Base-by-base conservation (phyloP, 2,797 vertebrate species). In the Channa striata region DNA sequence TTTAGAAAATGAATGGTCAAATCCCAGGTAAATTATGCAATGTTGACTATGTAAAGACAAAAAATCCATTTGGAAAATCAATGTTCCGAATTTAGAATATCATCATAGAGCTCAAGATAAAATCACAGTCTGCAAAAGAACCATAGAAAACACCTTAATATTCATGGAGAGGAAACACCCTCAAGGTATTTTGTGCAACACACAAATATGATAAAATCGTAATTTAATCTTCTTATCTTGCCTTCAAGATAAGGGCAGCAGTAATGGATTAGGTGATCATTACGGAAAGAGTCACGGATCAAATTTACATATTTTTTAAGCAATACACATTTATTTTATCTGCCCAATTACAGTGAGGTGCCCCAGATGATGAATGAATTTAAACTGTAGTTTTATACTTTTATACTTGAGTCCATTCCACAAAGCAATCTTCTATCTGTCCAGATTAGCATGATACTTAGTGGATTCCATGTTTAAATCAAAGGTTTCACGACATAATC, bases 161-260 rank as follows among this genome's bases (percentile, higher is more conserved):
- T 72, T 79, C 37, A 68, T 49, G 23, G 20, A 36, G 21, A 59
- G 10, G 46, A 61, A 73, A 74, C n/a, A 50, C 37, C 58, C 65
- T 47, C 4, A 14, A 67, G 63, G 39, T 72, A 54, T 57, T 68
- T 57, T 62, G 39, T 69, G 43, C 43, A 73, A 37, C 59, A 47
- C 40, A 59, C 51, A 52, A 52, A 66, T 20, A 69, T 50, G 17
- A 71, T 65, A 56, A 66, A 76, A 67, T 39, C 9, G 0, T 59
- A 50, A 72, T 74, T 42, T 72, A 66, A 78, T 74, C 60, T 23
- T 71, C 36, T 67, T 33, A 78, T 77, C 47, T 42, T 43, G 47
- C 51, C 66, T 61, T 46, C 49, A 51, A 51, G 74, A 71, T 63
- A 64, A 50, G 3, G 21, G 42, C 51, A 49, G 74, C 48, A 47